Evolutionary conservation across 2,888 invertebrate species (phyloP).

Genomic region (Mythimna albipuncta): DNA sequence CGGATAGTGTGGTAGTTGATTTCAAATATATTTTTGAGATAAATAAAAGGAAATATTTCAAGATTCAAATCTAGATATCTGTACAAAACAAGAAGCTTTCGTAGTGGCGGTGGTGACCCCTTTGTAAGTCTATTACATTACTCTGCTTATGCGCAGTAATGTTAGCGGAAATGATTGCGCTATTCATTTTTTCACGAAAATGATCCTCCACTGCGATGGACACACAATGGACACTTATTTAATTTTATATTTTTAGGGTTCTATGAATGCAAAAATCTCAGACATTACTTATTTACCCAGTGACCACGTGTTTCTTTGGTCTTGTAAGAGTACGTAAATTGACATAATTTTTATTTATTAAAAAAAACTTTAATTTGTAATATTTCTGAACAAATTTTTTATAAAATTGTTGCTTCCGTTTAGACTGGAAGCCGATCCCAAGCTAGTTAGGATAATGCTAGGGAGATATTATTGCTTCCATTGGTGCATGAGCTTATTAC

Average conservation of each 20-base stretch:
- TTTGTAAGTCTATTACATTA: constrained; percentile 15
- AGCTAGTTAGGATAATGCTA: too few species aligned
- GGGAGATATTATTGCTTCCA: too few species aligned
- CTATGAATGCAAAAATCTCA: background rate
- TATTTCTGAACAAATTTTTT: too few species aligned
- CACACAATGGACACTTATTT: constrained; percentile 54
- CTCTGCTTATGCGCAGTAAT: constrained; percentile 11
- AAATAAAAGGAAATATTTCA: background rate
- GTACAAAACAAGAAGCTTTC: constrained; percentile 1
- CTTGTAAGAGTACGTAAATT: too few species aligned
- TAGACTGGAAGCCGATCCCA: too few species aligned
- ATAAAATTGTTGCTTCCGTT: too few species aligned
- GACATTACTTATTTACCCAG: too few species aligned
- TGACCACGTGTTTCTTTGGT: too few species aligned
- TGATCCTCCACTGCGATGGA: constrained; percentile 28
- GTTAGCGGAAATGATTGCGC: constrained; percentile 63
- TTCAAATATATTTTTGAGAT: background rate
- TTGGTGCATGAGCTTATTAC: too few species aligned
- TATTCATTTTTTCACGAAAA: constrained; percentile 53
- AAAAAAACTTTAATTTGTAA: too few species aligned
- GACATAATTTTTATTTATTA: too few species aligned
- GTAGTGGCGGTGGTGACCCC: background rate
- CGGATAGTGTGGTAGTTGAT: background rate
- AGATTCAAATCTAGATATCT: background rate
- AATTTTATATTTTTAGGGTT: constrained; percentile 27